These are phyloP conservation scores for Drosophila algonquin DNA, from an alignment of 2,888 invertebrate species.

Conservation along the genomic window DNA sequence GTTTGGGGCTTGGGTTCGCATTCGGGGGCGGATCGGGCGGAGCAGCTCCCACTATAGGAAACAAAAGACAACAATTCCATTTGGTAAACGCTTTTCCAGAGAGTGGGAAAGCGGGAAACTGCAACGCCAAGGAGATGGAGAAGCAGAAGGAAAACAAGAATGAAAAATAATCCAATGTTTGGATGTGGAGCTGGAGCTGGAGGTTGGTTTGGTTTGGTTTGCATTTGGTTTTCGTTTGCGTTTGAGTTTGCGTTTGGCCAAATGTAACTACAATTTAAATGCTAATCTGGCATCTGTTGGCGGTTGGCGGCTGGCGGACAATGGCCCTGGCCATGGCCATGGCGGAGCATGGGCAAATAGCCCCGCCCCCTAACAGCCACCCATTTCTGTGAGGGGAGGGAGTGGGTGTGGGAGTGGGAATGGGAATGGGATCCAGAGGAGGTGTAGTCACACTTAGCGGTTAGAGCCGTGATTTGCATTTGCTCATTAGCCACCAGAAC, in stretches of 20 bases:
- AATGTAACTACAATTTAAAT: conserved; percentile 79
- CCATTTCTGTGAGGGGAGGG: conserved; percentile 19
- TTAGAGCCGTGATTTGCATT: conserved; percentile 50
- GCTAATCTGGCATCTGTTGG: conserved; percentile 77
- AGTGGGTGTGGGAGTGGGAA: conserved; percentile 20
- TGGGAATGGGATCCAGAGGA: background rate
- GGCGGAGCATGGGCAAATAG: conserved; percentile 62
- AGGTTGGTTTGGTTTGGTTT: conserved; percentile 42
- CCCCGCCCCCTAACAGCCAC: conserved; percentile 55
- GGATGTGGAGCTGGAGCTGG: conserved; percentile 47
- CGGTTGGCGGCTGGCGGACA: conserved; percentile 54
- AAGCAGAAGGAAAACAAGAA: conserved; percentile 45
- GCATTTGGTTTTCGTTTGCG: conserved; percentile 43
- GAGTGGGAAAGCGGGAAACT: conserved; percentile 49
- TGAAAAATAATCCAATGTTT: conserved; percentile 68
- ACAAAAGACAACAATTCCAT: conserved; percentile 77
- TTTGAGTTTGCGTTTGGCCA: conserved; percentile 57
- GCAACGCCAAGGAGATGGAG: conserved; percentile 53
- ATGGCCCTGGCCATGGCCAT: conserved; percentile 30
- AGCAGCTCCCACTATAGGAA: conserved; percentile 58
- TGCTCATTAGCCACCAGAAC: conserved; percentile 63
- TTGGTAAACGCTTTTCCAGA: conserved; percentile 68
- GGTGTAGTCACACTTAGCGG: conserved; percentile 36
- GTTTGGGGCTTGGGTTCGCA: conserved; percentile 25
- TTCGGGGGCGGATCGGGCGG: conserved; percentile 9